Base-by-base conservation (phyloP, 2,113 vertebrate genomes). In the Vimba vimba region DNA sequence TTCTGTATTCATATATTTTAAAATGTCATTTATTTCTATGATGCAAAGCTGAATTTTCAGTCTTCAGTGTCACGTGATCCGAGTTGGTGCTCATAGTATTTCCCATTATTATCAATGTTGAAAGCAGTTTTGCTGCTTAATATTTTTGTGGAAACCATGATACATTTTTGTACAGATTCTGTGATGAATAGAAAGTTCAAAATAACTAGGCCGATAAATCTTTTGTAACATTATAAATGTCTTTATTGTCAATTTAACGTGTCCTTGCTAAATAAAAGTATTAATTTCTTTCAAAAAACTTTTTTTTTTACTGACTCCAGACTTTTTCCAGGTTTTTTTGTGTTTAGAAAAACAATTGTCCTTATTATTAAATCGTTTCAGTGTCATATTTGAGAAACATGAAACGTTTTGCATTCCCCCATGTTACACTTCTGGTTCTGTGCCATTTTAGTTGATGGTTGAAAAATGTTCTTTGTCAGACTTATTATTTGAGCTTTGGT, bases 391-490 rank as follows among this genome's bases (percentile, higher is more conserved):
- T 82, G 39, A 52, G 78, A 21, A 33, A 33, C 23, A 52, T 33
- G 60, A 59, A 60, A 4, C 25, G 45, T 79, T 79, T 60, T 47
- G 66, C 66, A 60, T 33, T 11, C n/a, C 5, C 5, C 21, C 30
- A 43, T 21, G 11, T 64, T 60, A 78, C 50, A 11, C 43, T 87
- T n/a, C 87, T 93, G 93, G 93, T 91, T 85, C 82, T 82, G 11
- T 84, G 92, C 94, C 93, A 92, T 45, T 66, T 75, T 90, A 94
- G 92, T 94, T 95, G 94, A 95, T 95, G 94, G 93, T 94, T 94
- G 93, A 93, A 90, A 91, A 93, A 94, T 91, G 91, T 90, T 88
- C 89, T 88, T 15, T 82, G 88, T 88, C 92, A 88, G 92, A 92
- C 93, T 94, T 92, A 93, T 93, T 93, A 92, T 91, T 90, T 87